Base-by-base conservation (phyloP, 1,140 invertebrate species). In the Hirudo medicinalis region DNA sequence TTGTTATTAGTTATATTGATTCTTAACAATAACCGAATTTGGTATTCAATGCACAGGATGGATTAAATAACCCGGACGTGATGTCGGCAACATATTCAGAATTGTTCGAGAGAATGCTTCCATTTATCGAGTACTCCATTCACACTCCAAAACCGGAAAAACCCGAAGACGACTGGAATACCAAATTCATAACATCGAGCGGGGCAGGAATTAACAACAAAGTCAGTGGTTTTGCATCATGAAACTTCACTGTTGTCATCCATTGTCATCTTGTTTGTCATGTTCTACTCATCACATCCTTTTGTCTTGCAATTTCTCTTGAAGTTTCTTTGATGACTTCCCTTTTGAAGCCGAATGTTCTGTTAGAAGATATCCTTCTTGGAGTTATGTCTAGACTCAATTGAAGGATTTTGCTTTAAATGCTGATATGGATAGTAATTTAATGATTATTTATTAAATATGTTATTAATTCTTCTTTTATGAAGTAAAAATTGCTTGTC, bases 31-130 rank as follows among this genome's bases (percentile, higher is more conserved):
- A 54, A 6, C 13, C 0, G 54, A 55, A 22, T 36, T 13, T 20
- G 19, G 20, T 32, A 0, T 25, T 32, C 22, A 13, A n/a, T 22
- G 4, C 25, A 68, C 36, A 69, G 40, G 69, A 49, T 54, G 69
- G 53, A 20, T 25, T 70, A 54, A n/a, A 49, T 19, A 53, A 70
- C 20, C 22, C 22, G 29, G 57, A 32, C 9, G 57, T 32, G 29
- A 82, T 89, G 72, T 82, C 86, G 74, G 85, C 85, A 74, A 89
- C 91, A 85, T 86, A 90, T 74, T 87, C 89, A 72, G 85, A 88
- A 72, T 86, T 93, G 79, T 93, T 92, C 79, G 84, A 87, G 49
- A 89, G 91, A 76, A 83, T 93, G 72, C 80, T 92, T 25, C 86
- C 85, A 43, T 90, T 90, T 77, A 86, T 87, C 69, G 88, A 88